A percentile compares a stretch with the other conserved stretches of the same genome.
Evolutionary conservation across 2,113 vertebrate genomes (phyloP).

Genomic region (Sardina pilchardus): DNA sequence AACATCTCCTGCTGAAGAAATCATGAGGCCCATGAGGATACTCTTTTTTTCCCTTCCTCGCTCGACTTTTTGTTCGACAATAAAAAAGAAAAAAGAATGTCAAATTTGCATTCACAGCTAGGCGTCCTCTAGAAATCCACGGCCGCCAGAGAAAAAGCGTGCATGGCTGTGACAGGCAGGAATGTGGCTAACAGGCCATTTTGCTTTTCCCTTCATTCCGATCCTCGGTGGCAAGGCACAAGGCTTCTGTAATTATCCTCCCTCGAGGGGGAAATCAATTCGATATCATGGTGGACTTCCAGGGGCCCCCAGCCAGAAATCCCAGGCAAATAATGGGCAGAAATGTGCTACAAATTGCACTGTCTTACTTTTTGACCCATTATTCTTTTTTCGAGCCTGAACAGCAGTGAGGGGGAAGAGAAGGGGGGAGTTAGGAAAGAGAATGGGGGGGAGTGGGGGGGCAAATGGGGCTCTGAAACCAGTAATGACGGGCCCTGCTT

Average conservation of each 20-base stretch:
- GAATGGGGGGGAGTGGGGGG: too few relatives aligned
- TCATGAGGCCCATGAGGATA: neutral
- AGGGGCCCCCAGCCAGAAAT: slow-evolving; percentile 12
- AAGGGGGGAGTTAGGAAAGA: neutral
- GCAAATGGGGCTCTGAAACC: neutral
- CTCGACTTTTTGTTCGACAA: too few relatives aligned
- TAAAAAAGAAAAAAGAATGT: too few relatives aligned
- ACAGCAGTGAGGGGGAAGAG: neutral
- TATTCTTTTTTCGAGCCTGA: slow-evolving; percentile 3
- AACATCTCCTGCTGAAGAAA: too few relatives aligned
- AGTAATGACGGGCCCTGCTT: neutral
- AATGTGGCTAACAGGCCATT: neutral
- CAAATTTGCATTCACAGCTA: slow-evolving; percentile 39
- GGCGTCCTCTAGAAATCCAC: neutral
- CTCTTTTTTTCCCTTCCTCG: neutral
- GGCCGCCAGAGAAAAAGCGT: neutral
- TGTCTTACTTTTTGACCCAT: neutral
- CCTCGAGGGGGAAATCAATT: slow-evolving; percentile 60
- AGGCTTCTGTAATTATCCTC: slow-evolving; percentile 60
- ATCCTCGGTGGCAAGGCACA: too few relatives aligned
- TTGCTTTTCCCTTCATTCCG: neutral
- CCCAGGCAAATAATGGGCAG: slow-evolving; percentile 20
- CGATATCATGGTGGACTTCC: slow-evolving; percentile 54
- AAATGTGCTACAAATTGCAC: slow-evolving; percentile 28
- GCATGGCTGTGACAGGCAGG: neutral